A percentile compares a stretch with the other conserved stretches of the same genome.
phyloP scores from a whole-genome alignment of 2,113 vertebrate species.

The Rhea pennata region DNA sequence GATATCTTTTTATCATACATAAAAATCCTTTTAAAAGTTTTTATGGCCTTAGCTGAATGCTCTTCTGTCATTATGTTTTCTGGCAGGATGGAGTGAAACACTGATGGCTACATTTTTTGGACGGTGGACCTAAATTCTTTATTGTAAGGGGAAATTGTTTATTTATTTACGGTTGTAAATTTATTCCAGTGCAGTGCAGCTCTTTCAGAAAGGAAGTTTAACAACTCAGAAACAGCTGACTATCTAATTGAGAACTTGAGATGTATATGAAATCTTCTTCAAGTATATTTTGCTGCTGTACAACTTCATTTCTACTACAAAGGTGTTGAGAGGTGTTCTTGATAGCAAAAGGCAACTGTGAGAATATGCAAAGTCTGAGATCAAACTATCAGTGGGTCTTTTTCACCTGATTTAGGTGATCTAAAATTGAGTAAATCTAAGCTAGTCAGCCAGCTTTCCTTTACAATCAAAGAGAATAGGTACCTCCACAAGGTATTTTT shows the following conservation, averaged over 20 bases:
- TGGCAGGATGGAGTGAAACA: background rate
- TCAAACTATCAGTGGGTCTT: background rate
- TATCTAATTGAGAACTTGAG: background rate
- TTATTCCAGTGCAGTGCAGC: background rate
- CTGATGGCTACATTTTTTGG: background rate
- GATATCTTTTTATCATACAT: conserved; percentile 27
- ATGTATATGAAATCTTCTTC: background rate
- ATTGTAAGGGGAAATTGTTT: background rate
- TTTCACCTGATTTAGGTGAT: background rate
- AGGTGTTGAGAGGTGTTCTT: background rate
- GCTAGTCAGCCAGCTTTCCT: background rate
- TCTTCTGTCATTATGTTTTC: background rate
- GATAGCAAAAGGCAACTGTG: background rate
- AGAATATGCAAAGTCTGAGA: background rate
- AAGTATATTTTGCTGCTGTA: background rate
- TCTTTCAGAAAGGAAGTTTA: background rate
- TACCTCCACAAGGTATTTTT: background rate
- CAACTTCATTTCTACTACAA: background rate
- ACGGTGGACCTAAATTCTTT: background rate
- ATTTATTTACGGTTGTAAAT: background rate
- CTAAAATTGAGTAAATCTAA: background rate
- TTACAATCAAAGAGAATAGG: background rate
- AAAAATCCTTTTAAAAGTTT: conserved; percentile 28
- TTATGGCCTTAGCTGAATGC: background rate
- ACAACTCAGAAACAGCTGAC: background rate